phyloP scores from a whole-genome alignment of 2,888 invertebrate genomes.

The Ochropleura leucogaster region DNA sequence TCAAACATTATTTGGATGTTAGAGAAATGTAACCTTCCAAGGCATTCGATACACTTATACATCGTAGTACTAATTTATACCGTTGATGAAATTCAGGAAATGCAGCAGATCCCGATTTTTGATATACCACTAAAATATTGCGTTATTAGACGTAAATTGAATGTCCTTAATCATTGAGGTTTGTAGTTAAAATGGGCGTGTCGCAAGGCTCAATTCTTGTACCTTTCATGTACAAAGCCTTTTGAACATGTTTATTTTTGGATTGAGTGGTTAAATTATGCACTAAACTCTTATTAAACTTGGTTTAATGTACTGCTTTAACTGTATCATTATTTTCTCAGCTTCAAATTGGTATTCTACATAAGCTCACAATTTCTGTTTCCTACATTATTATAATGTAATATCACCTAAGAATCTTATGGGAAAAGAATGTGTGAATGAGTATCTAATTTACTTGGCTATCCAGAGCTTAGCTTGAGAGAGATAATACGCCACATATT shows the following conservation, averaged over 20 bases:
- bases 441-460: conserved; percentile 48
- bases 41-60: conserved; percentile 7
- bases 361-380: conserved; percentile 3
- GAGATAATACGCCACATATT: conserved; percentile 48
- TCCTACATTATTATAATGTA: conserved; percentile 45
- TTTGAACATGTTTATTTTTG: neutral
- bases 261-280: neutral
- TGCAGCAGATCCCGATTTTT: neutral
- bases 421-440: conserved; percentile 63
- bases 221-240: neutral
- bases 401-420: conserved; percentile 54
- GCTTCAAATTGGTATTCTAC: conserved; percentile 6
- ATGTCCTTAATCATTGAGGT: neutral
- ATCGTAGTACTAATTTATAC: neutral
- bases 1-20: neutral
- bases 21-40: neutral
- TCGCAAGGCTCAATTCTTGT: conserved; percentile 17
- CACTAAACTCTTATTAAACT: neutral
- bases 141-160: neutral
- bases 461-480: conserved; percentile 18
- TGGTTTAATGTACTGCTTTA: neutral
- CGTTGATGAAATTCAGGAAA: neutral
- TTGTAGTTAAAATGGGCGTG: neutral
- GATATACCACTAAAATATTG: neutral
- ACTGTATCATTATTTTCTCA: neutral